Conservation (phyloP, 92 coral and sea anemone genomes). For the Palythoa grandiflora region DNA sequence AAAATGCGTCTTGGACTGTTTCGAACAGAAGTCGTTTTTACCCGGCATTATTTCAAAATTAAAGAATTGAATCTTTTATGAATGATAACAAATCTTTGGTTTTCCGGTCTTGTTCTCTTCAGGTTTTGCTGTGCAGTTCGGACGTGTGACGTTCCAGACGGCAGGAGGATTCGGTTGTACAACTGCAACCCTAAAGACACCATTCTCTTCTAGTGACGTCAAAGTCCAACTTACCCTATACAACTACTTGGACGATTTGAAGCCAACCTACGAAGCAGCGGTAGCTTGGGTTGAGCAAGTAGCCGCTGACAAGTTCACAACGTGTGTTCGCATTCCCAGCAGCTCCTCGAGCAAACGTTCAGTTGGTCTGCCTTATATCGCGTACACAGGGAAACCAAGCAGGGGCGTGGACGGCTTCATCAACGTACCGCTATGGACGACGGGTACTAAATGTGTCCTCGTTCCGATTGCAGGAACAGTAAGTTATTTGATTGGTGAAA, state of each 20-base stretch:
- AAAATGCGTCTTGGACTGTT: too few species aligned
- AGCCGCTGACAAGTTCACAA: conserved; percentile 64
- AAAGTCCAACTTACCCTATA: conserved; percentile 28
- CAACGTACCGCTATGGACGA: not conserved
- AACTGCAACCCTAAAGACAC: too few species aligned
- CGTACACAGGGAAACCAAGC: conserved; percentile 60
- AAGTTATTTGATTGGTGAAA: too few species aligned
- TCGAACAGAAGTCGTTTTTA: too few species aligned
- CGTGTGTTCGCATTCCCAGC: conserved; percentile 67
- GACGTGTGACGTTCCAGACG: too few species aligned
- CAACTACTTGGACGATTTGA: conserved; percentile 24
- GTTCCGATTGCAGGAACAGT: conserved; percentile 10
- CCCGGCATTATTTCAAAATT: too few species aligned
- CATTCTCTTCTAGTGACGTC: conserved; percentile 11
- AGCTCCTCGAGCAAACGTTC: conserved; percentile 41
- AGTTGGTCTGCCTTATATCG: conserved; percentile 66
- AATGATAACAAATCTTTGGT: too few species aligned
- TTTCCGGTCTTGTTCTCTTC: too few species aligned
- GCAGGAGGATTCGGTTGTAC: too few species aligned
- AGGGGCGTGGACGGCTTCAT: conserved; percentile 1
- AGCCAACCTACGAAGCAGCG: conserved; percentile 81
- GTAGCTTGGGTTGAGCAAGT: conserved; percentile 80
- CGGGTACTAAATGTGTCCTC: conserved; percentile 4
- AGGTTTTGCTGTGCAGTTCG: too few species aligned
- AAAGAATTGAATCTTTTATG: too few species aligned